Conservation (phyloP, 2,113 vertebrate species). For the Fukomys damarensis region DNA sequence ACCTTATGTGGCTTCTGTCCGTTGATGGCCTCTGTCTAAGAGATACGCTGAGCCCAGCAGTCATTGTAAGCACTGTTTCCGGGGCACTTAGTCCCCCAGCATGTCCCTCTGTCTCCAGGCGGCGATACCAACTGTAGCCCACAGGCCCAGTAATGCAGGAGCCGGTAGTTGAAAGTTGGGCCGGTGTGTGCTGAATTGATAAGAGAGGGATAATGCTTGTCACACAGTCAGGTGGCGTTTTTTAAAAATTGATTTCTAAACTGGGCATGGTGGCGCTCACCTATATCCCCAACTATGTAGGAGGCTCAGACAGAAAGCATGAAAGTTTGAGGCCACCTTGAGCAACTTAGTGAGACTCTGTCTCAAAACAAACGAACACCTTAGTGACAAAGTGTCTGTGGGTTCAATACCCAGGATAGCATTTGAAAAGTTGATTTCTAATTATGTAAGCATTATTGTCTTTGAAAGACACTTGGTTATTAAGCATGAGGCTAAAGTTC, state of each 20-base stretch:
- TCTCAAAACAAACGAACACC: not conserved
- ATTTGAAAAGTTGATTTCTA: slow-evolving; percentile 25
- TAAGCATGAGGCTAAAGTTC: not conserved
- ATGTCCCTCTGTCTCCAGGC: not conserved
- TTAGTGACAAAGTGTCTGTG: not conserved
- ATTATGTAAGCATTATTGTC: slow-evolving; percentile 9
- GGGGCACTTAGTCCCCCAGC: not conserved
- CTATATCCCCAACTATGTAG: not conserved
- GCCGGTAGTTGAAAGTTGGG: not conserved
- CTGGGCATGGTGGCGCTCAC: not conserved
- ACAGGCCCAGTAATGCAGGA: not conserved
- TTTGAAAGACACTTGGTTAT: slow-evolving; percentile 36
- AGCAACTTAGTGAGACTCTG: not conserved
- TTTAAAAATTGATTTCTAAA: slow-evolving; percentile 31
- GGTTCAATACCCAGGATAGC: not conserved
- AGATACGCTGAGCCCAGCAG: not conserved
- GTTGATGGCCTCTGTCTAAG: not conserved
- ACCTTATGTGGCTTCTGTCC: not conserved
- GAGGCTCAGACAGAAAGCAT: not conserved
- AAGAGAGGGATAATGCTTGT: slow-evolving; percentile 3
- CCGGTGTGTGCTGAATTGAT: not conserved
- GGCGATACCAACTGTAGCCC: not conserved
- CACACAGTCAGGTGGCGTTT: not conserved
- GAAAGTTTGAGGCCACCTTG: not conserved
- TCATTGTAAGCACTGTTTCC: not conserved